phyloP scores from a whole-genome alignment of 2,888 invertebrate species.

The Hydriomena furcata region DNA sequence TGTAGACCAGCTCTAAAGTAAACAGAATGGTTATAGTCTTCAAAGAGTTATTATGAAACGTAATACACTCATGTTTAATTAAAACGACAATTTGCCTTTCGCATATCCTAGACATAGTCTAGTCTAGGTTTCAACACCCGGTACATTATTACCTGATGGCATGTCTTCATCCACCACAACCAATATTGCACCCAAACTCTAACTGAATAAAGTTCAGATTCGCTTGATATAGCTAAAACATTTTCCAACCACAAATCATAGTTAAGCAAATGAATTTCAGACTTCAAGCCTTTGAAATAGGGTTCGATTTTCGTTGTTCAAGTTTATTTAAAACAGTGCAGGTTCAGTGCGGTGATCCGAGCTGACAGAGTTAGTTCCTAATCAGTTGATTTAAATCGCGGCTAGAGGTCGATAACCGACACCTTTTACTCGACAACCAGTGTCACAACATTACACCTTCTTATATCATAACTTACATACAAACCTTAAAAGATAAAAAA shows the following conservation, averaged over 20 bases:
- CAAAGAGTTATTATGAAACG: background rate
- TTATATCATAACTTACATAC: background rate
- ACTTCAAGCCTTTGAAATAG: background rate
- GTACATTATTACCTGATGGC: slow-evolving; percentile 15
- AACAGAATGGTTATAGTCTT: background rate
- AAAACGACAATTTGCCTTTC: slow-evolving; percentile 9
- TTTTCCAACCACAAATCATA: slow-evolving; percentile 11
- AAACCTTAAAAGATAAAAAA: no score
- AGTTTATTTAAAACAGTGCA: slow-evolving; percentile 25
- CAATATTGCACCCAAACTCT: background rate
- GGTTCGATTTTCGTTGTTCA: background rate
- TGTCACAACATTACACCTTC: slow-evolving; percentile 13
- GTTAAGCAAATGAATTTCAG: background rate
- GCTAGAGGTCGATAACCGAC: slow-evolving; percentile 27
- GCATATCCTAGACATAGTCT: slow-evolving; percentile 14
- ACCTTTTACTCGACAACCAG: slow-evolving; percentile 26
- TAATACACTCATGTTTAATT: slow-evolving; percentile 12
- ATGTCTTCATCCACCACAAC: slow-evolving; percentile 3
- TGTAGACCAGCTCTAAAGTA: no score
- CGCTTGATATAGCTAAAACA: background rate
- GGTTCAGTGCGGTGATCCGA: slow-evolving; percentile 19
- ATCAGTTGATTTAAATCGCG: slow-evolving; percentile 60
- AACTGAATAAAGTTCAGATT: background rate
- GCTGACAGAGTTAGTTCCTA: slow-evolving; percentile 50
- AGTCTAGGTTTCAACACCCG: slow-evolving; percentile 23